Conservation (phyloP, 2,888 invertebrate genomes). For the Amblyjoppa fuscipennis region DNA sequence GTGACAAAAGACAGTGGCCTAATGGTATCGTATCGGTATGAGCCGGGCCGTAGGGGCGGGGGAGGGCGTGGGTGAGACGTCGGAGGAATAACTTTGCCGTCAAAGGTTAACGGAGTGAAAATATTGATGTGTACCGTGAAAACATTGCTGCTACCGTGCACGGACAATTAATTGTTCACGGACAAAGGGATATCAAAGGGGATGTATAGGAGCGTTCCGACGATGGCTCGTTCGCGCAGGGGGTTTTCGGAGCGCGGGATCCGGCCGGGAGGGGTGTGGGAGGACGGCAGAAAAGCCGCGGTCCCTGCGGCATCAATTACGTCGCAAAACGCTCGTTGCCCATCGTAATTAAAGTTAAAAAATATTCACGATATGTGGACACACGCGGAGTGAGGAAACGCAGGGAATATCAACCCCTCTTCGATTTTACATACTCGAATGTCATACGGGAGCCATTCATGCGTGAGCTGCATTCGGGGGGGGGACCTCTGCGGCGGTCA, state of each 20-base stretch:
- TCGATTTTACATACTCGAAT: slow-evolving; percentile 67
- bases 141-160: slow-evolving; percentile 71
- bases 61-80: slow-evolving; percentile 18
- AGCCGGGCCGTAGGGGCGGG: slow-evolving; percentile 34
- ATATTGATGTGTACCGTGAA: slow-evolving; percentile 77
- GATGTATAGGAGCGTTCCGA: slow-evolving; percentile 36
- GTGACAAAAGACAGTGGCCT: neutral
- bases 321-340: slow-evolving; percentile 69
- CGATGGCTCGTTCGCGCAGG: slow-evolving; percentile 39
- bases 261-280: slow-evolving; percentile 64
- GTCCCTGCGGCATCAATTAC: slow-evolving; percentile 80
- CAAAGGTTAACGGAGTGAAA: slow-evolving; percentile 78
- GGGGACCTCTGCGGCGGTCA: slow-evolving; percentile 20
- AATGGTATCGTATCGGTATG: slow-evolving; percentile 20
- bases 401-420: slow-evolving; percentile 60
- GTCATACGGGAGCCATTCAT: slow-evolving; percentile 55
- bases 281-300: slow-evolving; percentile 49
- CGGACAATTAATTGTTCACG: slow-evolving; percentile 78
- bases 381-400: slow-evolving; percentile 33
- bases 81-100: slow-evolving; percentile 69
- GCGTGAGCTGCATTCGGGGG: slow-evolving; percentile 23
- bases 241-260: neutral
- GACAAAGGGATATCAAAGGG: slow-evolving; percentile 77
- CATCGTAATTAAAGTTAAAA: slow-evolving; percentile 80
- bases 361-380: slow-evolving; percentile 74